phyloP scores from a whole-genome alignment of 2,113 vertebrate species.

The Synchiropus splendidus region DNA sequence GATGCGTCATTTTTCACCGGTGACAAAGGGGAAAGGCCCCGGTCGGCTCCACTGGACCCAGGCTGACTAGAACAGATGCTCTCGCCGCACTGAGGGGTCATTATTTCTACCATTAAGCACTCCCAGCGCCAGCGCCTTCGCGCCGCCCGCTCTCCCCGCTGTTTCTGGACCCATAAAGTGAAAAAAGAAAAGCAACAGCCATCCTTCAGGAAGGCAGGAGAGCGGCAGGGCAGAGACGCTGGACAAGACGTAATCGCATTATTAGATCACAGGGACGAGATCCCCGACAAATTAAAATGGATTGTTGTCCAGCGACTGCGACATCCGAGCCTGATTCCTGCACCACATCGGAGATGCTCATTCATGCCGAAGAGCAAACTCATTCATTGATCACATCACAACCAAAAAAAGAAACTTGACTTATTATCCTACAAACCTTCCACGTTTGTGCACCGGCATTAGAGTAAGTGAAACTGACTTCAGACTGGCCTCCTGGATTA shows the following conservation, averaged over 20 bases:
- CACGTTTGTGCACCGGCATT: too few relatives aligned
- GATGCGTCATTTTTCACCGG: constrained; percentile 53
- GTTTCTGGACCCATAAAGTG: constrained; percentile 45
- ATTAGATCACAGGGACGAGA: constrained; percentile 21
- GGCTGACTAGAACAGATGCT: constrained; percentile 37
- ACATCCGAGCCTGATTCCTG: too few relatives aligned
- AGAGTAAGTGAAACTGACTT: too few relatives aligned
- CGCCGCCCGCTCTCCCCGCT: constrained; percentile 26
- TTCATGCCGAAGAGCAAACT: too few relatives aligned
- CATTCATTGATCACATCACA: too few relatives aligned
- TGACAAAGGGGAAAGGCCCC: constrained; percentile 48
- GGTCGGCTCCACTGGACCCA: constrained; percentile 29
- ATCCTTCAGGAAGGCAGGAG: constrained; percentile 32
- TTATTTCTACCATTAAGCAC: constrained; percentile 32
- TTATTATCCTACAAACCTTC: too few relatives aligned
- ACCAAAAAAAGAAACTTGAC: too few relatives aligned
- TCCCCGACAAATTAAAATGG: too few relatives aligned
- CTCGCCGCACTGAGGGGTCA: constrained; percentile 22
- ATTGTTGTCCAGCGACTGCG: too few relatives aligned
- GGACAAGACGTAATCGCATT: constrained; percentile 34
- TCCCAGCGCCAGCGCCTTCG: constrained; percentile 6
- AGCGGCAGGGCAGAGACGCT: constrained; percentile 3
- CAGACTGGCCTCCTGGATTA: too few relatives aligned
- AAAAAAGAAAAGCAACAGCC: constrained; percentile 47
- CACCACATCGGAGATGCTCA: too few relatives aligned